A percentile compares a stretch with the other conserved stretches of the same genome.
Evolutionary conservation across 2,113 vertebrate species (phyloP).

Genomic region (Aythya baeri): DNA sequence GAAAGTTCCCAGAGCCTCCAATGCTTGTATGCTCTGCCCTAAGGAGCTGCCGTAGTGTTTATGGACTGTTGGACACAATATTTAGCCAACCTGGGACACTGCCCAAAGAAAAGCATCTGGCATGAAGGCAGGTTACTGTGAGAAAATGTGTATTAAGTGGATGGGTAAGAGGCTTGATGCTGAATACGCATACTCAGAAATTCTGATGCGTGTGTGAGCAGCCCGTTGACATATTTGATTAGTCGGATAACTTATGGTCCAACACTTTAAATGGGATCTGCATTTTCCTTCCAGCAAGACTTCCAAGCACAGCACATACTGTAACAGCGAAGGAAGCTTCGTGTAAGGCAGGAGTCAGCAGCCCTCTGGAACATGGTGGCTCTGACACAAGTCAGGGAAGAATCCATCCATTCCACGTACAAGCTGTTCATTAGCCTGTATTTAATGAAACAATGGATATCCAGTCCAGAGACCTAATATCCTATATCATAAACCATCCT

Average conservation of each 20-base stretch:
- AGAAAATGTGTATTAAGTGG: neutral
- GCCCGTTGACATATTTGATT: neutral
- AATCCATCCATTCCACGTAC: fast-evolving
- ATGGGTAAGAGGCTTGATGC: neutral
- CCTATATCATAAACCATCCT: neutral
- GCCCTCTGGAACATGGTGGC: neutral
- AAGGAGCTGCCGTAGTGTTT: neutral
- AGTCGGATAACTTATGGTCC: neutral
- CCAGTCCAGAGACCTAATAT: neutral
- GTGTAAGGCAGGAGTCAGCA: neutral
- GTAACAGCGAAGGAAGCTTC: neutral
- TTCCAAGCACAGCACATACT: neutral
- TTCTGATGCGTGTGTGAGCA: neutral
- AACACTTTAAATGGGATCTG: neutral
- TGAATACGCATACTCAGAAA: neutral
- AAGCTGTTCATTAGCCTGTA: neutral
- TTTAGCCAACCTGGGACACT: neutral
- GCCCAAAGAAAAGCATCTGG: neutral
- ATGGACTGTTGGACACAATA: neutral
- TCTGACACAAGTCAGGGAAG: neutral
- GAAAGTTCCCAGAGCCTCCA: neutral
- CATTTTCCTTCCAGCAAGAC: neutral
- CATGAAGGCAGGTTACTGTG: neutral
- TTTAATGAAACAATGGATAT: neutral
- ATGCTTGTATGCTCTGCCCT: neutral